Percentiles rank a stretch among this genome's conserved stretches.
phyloP scores from a whole-genome alignment of 2,113 vertebrate genomes.

The Rhadina sibilatrix region DNA sequence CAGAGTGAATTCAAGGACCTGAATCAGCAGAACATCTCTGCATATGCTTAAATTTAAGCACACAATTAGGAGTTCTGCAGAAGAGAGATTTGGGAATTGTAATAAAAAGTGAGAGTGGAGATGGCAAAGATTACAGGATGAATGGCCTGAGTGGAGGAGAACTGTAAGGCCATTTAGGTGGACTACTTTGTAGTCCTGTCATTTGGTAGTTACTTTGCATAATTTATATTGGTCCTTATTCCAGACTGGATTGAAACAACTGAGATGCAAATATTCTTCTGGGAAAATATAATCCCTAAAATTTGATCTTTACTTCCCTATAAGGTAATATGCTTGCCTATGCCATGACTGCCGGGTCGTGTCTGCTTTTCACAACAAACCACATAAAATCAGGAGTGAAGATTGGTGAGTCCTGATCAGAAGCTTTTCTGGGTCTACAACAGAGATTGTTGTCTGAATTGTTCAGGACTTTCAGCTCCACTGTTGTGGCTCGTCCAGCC shows the following conservation, averaged over 20 bases:
- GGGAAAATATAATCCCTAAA: not conserved
- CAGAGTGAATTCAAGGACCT: not conserved
- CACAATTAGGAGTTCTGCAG: not conserved
- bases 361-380: not conserved
- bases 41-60: not conserved
- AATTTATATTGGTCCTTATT: not conserved
- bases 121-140: not conserved
- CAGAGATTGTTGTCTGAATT: not conserved
- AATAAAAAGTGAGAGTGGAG: conserved; percentile 36
- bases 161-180: not conserved
- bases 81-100: not conserved
- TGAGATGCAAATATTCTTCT: not conserved
- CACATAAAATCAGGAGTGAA: not conserved
- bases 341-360: not conserved
- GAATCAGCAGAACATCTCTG: not conserved
- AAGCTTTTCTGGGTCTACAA: not conserved
- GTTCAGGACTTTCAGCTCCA: not conserved
- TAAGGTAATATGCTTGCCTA: not conserved
- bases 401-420: not conserved
- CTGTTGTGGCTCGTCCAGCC: too few relatives aligned
- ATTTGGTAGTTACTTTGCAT: not conserved
- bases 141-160: not conserved
- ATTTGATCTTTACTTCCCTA: not conserved
- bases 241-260: not conserved
- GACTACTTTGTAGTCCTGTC: not conserved